Evolutionary conservation across 2,888 invertebrate species (phyloP), one percentile per base, ranked within the genome.

Genomic region (Dugesia japonica): DNA sequence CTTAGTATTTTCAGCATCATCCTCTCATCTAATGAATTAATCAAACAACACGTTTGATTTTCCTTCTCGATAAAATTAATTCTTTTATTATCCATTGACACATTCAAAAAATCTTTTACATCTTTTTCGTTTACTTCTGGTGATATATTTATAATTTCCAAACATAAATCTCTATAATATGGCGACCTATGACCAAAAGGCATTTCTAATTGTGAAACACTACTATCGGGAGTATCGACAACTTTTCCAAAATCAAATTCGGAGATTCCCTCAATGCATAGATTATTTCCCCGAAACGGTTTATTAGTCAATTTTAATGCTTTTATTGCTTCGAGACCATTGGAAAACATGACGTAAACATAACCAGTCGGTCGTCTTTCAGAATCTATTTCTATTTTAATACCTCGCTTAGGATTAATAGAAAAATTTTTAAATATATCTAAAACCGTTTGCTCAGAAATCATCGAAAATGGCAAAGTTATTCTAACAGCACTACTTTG

Each of bases 381-480:
- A 4, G 26, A 42, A 56, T 77, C 77, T 15, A 76, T 7, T 56
- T 77, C 77, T n/a, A 77, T 72, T n/a, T 75, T 31, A 31, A 77
- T 33, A 1, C 74, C 77, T 13, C 42, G 76, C 28, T 76, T 75
- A 27, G 27, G 72, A 26, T 77, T 31, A 20, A 77, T 71, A 23
- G 38, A n/a, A 7, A 75, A 28, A 4, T 56, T 42, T 56, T 42
- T 76, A 27, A 77, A 27, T 27, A 77, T 17, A 56, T 75, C 56
- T n/a, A 20, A 56, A 13, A 56, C 17, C 17, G 56, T 56, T 56
- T 4, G n/a, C 17, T 56, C 56, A 23, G 56, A 56, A 56, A 56
- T 56, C 56, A 56, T 56, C 9, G 56, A 56, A 23, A 56, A 56
- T 23, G 56, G 56, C 1, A 56, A n/a, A 20, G 56, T 20, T 4